phyloP scores from a whole-genome alignment of 92 coral and sea anemone genomes.

The Phenganax stokvisi region DNA sequence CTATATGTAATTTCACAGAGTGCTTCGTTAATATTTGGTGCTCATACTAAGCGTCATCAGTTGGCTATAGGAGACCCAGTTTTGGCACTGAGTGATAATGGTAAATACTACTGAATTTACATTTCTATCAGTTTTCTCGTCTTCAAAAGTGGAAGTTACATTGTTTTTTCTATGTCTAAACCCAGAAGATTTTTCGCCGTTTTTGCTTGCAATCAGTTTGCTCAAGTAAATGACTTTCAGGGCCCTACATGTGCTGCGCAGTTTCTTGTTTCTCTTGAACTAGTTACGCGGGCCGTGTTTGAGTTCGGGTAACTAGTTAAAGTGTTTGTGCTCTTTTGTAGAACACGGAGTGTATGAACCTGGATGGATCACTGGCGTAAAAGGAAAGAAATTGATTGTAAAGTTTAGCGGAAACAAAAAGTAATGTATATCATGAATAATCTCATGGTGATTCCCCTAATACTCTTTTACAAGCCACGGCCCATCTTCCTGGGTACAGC shows the following conservation, averaged over 20 bases:
- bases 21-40: slow-evolving; percentile 87
- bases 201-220: too few species aligned
- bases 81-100: slow-evolving; percentile 84
- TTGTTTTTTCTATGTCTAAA: not conserved
- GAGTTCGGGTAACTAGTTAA: not conserved
- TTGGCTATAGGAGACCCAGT: slow-evolving; percentile 88
- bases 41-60: slow-evolving; percentile 94
- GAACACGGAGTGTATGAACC: slow-evolving; percentile 79
- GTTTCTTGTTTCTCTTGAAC: too few species aligned
- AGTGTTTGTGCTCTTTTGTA: slow-evolving; percentile 10
- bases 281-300: not conserved
- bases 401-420: slow-evolving; percentile 92
- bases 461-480: not conserved
- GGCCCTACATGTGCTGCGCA: too few species aligned
- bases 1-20: slow-evolving; percentile 50
- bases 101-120: slow-evolving; percentile 35
- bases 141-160: not conserved
- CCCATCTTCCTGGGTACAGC: too few species aligned
- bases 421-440: slow-evolving; percentile 39
- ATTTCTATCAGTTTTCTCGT: not conserved
- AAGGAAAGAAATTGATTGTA: slow-evolving; percentile 78
- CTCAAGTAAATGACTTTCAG: too few species aligned
- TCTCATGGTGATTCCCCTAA: too few species aligned
- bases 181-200: too few species aligned
- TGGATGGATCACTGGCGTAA: slow-evolving; percentile 85